Percentiles rank a stretch among this genome's conserved stretches.
phyloP scores from a whole-genome alignment of 2,888 invertebrate genomes.

The Agapostemon virescens region DNA sequence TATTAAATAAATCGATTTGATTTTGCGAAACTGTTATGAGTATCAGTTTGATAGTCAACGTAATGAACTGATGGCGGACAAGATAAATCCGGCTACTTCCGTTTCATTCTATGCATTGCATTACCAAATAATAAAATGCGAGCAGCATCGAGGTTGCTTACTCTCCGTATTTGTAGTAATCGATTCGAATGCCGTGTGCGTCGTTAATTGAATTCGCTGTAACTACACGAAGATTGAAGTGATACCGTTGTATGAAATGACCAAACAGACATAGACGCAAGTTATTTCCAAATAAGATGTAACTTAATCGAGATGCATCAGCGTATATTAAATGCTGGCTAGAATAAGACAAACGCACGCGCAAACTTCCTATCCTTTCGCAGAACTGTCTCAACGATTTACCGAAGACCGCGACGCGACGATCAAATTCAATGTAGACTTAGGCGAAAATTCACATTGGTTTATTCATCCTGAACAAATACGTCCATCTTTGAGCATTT shows the following conservation, averaged over 20 bases:
- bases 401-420: neutral
- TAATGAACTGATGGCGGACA: neutral
- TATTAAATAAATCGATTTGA: neutral
- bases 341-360: neutral
- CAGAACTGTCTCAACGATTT: neutral
- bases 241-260: neutral
- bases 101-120: neutral
- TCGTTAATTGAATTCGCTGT: conserved; percentile 6
- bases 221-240: too few relatives aligned
- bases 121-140: conserved; percentile 5
- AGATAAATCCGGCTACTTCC: neutral
- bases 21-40: neutral
- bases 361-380: too few relatives aligned
- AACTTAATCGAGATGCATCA: neutral
- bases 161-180: conserved; percentile 1
- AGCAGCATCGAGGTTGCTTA: neutral
- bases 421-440: neutral
- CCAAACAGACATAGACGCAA: neutral
- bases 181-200: neutral
- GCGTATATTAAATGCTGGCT: neutral
- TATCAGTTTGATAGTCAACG: neutral
- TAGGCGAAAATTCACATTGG: neutral
- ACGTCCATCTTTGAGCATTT: neutral
- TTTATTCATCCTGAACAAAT: neutral
- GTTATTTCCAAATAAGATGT: neutral